Percentiles rank a stretch among this genome's conserved stretches.
phyloP scores from a whole-genome alignment of 2,888 invertebrate species.

The Biston stratarius region DNA sequence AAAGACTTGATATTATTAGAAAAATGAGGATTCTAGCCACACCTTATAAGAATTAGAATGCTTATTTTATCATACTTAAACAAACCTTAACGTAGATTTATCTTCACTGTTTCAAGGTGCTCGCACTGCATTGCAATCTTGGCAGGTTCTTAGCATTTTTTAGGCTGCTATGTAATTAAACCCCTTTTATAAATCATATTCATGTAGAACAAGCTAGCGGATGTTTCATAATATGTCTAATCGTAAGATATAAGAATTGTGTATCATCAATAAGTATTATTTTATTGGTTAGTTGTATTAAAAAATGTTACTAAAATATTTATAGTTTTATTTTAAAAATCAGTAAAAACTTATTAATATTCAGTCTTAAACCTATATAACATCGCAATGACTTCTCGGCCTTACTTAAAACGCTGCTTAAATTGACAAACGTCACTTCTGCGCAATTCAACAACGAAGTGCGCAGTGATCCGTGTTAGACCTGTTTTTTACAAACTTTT shows the following conservation, averaged over 20 bases:
- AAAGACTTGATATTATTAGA: too few relatives aligned
- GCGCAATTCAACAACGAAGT: too few relatives aligned
- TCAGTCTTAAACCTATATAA: slow-evolving; percentile 45
- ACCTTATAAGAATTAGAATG: not conserved
- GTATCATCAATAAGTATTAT: slow-evolving; percentile 36
- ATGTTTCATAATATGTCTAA: slow-evolving; percentile 3
- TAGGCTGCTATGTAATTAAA: not conserved
- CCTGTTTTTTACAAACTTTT: too few relatives aligned
- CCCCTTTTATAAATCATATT: slow-evolving; percentile 6
- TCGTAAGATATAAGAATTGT: slow-evolving; percentile 13
- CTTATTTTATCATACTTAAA: not conserved
- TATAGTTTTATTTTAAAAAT: slow-evolving; percentile 30
- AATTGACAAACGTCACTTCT: not conserved
- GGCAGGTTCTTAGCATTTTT: not conserved
- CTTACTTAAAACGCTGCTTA: slow-evolving; percentile 1
- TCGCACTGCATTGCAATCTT: not conserved
- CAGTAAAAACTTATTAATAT: slow-evolving; percentile 35
- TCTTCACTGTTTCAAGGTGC: slow-evolving; percentile 6
- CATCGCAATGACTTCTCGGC: slow-evolving; percentile 24
- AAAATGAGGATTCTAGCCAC: not conserved
- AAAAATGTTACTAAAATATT: slow-evolving; percentile 27
- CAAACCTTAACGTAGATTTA: not conserved
- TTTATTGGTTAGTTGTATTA: slow-evolving; percentile 41
- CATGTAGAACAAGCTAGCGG: slow-evolving; percentile 15
- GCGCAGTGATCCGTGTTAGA: too few relatives aligned